Base-by-base conservation (phyloP, 2,888 invertebrate species). In the Xanthia togata region DNA sequence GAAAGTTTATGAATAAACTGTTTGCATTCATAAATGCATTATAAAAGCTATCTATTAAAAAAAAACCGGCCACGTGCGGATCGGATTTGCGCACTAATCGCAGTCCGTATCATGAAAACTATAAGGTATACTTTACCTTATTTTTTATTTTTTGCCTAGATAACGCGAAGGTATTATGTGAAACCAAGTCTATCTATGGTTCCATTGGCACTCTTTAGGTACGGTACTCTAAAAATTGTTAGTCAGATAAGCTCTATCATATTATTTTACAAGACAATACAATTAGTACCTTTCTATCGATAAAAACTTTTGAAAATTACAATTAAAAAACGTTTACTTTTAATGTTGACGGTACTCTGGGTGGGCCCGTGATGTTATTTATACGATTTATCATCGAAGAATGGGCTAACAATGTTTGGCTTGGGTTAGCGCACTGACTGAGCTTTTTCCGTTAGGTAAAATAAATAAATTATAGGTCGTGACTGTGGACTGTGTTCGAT, bases 331-430 rank as follows among this genome's bases (percentile, higher is more conserved):
- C 6, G 9, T 26, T 8, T 11, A 57, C 38, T 74, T 74, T 63
- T 68, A 2, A 35, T 17, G 62, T 31, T 41, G 41, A 74, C 63
- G 17, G 80, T 79, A 79, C 74, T 38, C 14, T 35, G 12, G 38
- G 62, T 50, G 55, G 23, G 14, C 23, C 55, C 73, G 62, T 55
- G 80, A 68, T n/a, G n/a, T n/a, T n/a, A n/a, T 60, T 67, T 55
- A 67, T 55, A 67, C 78, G 74, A 78, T 80, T 80, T 80, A 80
- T 80, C 75, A 80, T 80, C 75, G 31, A 67, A 50, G 41, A 63
- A 79, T 44, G 17, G 41, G 35, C 57, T 74, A 79, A 26, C 55
- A 67, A 57, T 57, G 41, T 67, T 63, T 35, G 67, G 17, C 23
- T 57, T 55, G 20, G 20, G 60, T 20, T n/a, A 73, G 35, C n/a